Evolutionary conservation across 23 tunicate genomes (phyloP).

Genomic region (Aplidium turbinatum): DNA sequence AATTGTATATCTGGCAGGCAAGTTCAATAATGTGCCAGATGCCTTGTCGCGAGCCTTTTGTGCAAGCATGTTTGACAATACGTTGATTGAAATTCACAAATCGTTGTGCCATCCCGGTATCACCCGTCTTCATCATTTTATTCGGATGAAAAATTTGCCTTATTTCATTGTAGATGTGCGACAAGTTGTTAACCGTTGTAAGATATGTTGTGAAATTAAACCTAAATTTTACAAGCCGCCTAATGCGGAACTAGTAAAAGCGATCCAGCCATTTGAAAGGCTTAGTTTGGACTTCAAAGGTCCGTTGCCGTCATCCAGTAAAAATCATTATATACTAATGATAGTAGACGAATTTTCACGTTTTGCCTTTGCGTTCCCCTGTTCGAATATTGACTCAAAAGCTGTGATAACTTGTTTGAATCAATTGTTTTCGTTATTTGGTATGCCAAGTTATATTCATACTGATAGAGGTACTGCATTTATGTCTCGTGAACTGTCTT

Average conservation of each 20-base stretch:
- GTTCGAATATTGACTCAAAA: not conserved
- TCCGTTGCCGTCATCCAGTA: conserved; percentile 15
- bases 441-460: conserved; percentile 4
- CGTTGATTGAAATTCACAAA: conserved; percentile 7
- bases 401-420: not conserved
- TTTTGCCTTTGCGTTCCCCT: conserved; percentile 21
- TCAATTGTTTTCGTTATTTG: conserved; percentile 13
- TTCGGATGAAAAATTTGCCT: conserved; percentile 19
- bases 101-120: conserved; percentile 37
- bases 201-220: conserved; percentile 23
- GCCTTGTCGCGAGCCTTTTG: conserved; percentile 32
- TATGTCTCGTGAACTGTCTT: too few relatives aligned
- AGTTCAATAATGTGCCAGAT: not conserved
- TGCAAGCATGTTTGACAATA: conserved; percentile 25
- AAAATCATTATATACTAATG: conserved; percentile 11
- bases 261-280: conserved; percentile 10
- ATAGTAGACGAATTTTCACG: conserved; percentile 23
- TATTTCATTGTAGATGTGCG: conserved; percentile 28
- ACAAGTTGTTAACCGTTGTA: conserved; percentile 1
- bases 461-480: conserved; percentile 26
- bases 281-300: conserved; percentile 18
- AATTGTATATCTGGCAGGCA: conserved; percentile 21
- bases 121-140: conserved; percentile 1
- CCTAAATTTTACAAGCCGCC: conserved; percentile 27
- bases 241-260: conserved; percentile 14